A percentile compares a stretch with the other conserved stretches of the same genome.
These are phyloP conservation scores for Thalassophryne amazonica DNA, from an alignment of 2,797 vertebrate species.

Conservation along the genomic window DNA sequence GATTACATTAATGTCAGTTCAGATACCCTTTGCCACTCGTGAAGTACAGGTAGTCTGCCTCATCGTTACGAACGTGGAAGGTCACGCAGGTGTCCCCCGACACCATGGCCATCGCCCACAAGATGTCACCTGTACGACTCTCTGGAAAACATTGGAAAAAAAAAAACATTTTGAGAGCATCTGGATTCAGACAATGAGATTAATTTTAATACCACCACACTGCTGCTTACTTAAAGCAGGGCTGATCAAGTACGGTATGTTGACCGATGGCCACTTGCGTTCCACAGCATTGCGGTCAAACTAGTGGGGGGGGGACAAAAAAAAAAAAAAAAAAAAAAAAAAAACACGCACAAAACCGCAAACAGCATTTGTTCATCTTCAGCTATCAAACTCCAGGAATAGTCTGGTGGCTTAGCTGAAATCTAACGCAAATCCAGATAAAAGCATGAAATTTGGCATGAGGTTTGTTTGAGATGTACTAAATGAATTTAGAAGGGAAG, in stretches of 20 bases:
- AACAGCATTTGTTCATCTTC: neutral
- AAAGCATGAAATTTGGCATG: too few relatives aligned
- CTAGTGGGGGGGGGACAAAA: constrained; percentile 22
- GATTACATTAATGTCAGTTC: too few relatives aligned
- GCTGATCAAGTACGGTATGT: constrained; percentile 45
- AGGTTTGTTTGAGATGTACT: too few relatives aligned
- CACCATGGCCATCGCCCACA: constrained; percentile 49
- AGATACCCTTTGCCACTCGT: constrained; percentile 13
- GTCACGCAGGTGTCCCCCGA: constrained; percentile 50
- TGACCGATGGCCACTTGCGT: neutral
- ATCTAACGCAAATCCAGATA: too few relatives aligned
- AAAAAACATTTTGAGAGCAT: neutral
- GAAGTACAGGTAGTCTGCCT: constrained; percentile 53
- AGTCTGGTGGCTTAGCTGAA: too few relatives aligned
- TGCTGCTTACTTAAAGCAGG: constrained; percentile 26
- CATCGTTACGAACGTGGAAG: constrained; percentile 36
- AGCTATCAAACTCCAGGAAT: too few relatives aligned
- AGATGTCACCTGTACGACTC: constrained; percentile 1
- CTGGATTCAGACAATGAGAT: rapidly evolving
- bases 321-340: neutral
- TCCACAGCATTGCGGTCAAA: constrained; percentile 31
- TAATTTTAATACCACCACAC: neutral
- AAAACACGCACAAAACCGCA: too few relatives aligned
- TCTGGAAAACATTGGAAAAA: constrained; percentile 8
- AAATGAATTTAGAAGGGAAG: too few relatives aligned